phyloP scores from a whole-genome alignment of 2,888 invertebrate species.

The Punctoribates punctum region DNA sequence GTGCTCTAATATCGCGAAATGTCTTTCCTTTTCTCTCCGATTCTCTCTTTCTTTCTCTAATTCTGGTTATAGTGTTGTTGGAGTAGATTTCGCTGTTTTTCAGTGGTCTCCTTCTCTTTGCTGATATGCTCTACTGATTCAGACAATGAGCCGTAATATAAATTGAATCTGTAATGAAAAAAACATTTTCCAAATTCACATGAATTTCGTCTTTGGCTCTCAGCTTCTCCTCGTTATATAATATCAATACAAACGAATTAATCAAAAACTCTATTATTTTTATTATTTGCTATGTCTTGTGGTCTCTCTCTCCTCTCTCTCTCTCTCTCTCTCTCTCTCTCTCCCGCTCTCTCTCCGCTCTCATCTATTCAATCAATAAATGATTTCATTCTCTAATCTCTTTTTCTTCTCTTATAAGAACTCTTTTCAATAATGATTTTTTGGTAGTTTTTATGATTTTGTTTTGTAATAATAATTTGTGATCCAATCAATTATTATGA shows the following conservation, averaged over 20 bases:
- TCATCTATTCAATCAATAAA: not conserved
- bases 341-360: not conserved
- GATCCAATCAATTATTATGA: not conserved
- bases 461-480: slow-evolving; percentile 4
- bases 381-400: not conserved
- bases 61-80: not conserved
- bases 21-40: not conserved
- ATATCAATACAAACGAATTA: slow-evolving; percentile 30
- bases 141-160: slow-evolving; percentile 33
- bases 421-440: slow-evolving; percentile 5
- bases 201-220: not conserved
- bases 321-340: slow-evolving; percentile 15
- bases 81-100: slow-evolving; percentile 28
- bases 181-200: slow-evolving; percentile 10
- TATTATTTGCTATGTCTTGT: not conserved
- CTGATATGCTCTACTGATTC: slow-evolving; percentile 34
- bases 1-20: not conserved
- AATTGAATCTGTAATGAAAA: slow-evolving; percentile 30
- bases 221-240: not conserved
- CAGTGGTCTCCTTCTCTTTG: not conserved
- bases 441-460: not conserved
- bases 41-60: not conserved
- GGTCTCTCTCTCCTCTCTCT: not conserved
- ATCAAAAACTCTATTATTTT: slow-evolving; percentile 32
- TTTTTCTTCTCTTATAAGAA: not conserved